Evolutionary conservation across 2,888 invertebrate genomes (phyloP).

Genomic region (Kuschelorhynchus macadamiae): DNA sequence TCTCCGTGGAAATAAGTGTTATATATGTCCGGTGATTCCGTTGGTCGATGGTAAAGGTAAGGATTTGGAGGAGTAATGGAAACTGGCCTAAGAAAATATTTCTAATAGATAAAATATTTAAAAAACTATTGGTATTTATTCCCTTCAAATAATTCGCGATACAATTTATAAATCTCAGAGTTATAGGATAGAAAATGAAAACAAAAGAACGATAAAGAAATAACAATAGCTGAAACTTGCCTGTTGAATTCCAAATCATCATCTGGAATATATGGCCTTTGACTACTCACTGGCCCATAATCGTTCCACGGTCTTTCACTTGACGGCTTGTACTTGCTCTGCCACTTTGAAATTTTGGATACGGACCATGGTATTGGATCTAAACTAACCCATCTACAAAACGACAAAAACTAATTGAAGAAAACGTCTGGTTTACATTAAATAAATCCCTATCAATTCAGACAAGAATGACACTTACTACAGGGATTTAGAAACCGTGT

Average conservation of each 20-base stretch:
- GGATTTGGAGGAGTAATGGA: constrained; percentile 47
- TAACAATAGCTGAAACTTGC: constrained; percentile 8
- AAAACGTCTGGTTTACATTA: background rate
- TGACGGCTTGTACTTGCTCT: constrained; percentile 72
- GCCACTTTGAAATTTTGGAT: constrained; percentile 86
- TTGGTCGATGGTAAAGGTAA: constrained; percentile 68
- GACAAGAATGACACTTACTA: no score
- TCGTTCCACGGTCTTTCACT: constrained; percentile 57
- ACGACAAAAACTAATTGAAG: no score
- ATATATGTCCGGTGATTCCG: constrained; percentile 37
- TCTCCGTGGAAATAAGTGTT: constrained; percentile 51
- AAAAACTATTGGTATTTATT: no score
- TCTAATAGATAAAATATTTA: no score
- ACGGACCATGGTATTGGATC: constrained; percentile 86
- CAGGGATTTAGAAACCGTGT: no score
- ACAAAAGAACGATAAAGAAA: no score
- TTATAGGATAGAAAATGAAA: no score
- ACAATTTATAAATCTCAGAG: no score
- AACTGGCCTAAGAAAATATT: constrained; percentile 36
- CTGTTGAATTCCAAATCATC: constrained; percentile 35
- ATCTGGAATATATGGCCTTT: constrained; percentile 24
- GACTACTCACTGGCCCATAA: constrained; percentile 18
- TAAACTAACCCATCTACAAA: constrained; percentile 76
- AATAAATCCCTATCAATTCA: no score
- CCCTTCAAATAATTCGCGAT: no score